Percentiles rank a stretch among this genome's conserved stretches.
Conservation (phyloP, 2,113 vertebrate species). For the Anser brachyrhynchus region DNA sequence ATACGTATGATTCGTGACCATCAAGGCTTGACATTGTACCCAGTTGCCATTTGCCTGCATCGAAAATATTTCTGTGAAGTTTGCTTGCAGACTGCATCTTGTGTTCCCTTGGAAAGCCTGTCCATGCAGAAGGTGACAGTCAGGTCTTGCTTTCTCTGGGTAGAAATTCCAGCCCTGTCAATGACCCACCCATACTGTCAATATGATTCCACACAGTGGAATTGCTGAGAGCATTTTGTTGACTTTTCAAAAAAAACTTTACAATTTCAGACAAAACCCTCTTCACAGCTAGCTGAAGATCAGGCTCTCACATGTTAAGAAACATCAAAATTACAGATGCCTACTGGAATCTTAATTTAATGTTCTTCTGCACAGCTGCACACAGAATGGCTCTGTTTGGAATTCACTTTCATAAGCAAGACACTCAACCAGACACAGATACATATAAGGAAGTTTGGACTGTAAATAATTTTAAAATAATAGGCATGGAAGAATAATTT, state of each 20-base stretch:
- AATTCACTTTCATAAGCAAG: conserved; percentile 4
- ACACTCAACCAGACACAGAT: not conserved
- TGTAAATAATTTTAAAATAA: not conserved
- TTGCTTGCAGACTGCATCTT: not conserved
- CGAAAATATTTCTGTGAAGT: not conserved
- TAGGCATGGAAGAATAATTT: not conserved
- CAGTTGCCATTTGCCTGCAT: not conserved
- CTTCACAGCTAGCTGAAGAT: not conserved
- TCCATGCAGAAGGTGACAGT: not conserved
- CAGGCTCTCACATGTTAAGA: not conserved
- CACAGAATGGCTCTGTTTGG: not conserved
- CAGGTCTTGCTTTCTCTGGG: not conserved
- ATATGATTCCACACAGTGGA: not conserved
- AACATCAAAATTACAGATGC: not conserved
- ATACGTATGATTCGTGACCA: not conserved
- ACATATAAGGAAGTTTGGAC: not conserved
- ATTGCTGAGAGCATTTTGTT: not conserved
- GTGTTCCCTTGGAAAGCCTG: not conserved
- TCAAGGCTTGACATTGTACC: not conserved
- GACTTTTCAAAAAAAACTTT: not conserved
- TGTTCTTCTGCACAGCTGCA: not conserved
- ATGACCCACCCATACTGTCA: not conserved
- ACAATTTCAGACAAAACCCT: not conserved
- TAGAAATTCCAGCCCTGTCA: not conserved
- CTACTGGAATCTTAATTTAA: not conserved